A percentile compares a stretch with the other conserved stretches of the same genome.
phyloP scores from a whole-genome alignment of 2,113 vertebrate species.

The Apaloderma vittatum region DNA sequence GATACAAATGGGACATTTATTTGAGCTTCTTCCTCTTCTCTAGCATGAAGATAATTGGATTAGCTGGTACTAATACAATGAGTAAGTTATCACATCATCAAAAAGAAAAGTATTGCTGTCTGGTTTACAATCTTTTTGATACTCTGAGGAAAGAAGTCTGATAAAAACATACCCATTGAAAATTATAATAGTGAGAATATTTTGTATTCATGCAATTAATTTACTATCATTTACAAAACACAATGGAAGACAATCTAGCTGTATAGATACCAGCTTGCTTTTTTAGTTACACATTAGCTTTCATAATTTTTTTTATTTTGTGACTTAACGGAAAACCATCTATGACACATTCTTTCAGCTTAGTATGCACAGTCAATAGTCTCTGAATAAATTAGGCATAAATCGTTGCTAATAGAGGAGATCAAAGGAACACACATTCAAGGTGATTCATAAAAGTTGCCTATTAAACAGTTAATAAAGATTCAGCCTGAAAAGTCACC shows the following conservation, averaged over 20 bases:
- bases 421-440: neutral
- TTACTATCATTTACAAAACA: neutral
- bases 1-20: neutral
- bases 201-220: neutral
- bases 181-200: neutral
- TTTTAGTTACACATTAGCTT: neutral
- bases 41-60: neutral
- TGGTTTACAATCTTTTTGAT: neutral
- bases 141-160: neutral
- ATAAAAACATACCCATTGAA: neutral
- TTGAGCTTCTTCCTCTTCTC: neutral
- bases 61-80: neutral
- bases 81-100: neutral
- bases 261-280: neutral
- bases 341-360: neutral
- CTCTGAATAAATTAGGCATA: neutral
- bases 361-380: neutral
- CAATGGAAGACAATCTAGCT: neutral
- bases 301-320: constrained; percentile 25
- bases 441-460: neutral
- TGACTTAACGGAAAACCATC: neutral
- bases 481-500: neutral
- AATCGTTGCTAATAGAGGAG: neutral
- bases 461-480: neutral
- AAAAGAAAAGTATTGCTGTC: neutral